Evolutionary conservation across 2,888 invertebrate genomes (phyloP), one percentile per base, ranked within the genome.

Genomic region (Brassicogethes aeneus): DNA sequence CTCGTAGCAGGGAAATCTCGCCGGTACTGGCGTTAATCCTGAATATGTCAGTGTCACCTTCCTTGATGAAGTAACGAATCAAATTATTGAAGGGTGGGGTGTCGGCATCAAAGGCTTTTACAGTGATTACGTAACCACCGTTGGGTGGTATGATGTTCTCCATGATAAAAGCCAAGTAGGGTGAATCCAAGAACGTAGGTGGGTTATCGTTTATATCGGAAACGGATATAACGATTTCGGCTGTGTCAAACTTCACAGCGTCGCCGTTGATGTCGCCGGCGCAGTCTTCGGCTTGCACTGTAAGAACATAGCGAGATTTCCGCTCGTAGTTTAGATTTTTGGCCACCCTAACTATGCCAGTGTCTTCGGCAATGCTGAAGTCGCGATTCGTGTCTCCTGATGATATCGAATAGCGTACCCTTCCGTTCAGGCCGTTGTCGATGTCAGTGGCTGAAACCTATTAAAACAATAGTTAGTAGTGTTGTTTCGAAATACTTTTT

Each of bases 241-340:
- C 88, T 42, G 80, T 85, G 72, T 84, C 88, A 63, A 76, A 83
- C 62, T 37, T 32, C 3, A 74, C 75, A 55, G 61, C 64, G 15
- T 63, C 65, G 34, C 66, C 72, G 38, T 68, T 72, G 51, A 80
- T 77, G 59, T 84, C 83, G 52, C 79, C 78, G 15, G 86, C 86
- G 60, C 88, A 87, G 66, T 92, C 92, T 69, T 93, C 92, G 0
- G 91, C 93, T 50, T 82, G 80, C 17, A 96, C 83, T 1, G 80
- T 85, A 47, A 96, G 69, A 31, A 82, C 70, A 63, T 95, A 95
- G 16, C 84, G 80, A 33, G 84, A 79, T 62, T 88, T 87, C 23
- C 93, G 76, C 71, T 96, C 95, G 66, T 84, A 95, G 69, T 96
- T 94, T 15, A 96, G 73, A 64, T 90, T 90, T 70, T 93, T 92